Percentiles rank a stretch among this genome's conserved stretches.
phyloP scores from a whole-genome alignment of 2,888 invertebrate species.

The Myopa tessellatipennis region DNA sequence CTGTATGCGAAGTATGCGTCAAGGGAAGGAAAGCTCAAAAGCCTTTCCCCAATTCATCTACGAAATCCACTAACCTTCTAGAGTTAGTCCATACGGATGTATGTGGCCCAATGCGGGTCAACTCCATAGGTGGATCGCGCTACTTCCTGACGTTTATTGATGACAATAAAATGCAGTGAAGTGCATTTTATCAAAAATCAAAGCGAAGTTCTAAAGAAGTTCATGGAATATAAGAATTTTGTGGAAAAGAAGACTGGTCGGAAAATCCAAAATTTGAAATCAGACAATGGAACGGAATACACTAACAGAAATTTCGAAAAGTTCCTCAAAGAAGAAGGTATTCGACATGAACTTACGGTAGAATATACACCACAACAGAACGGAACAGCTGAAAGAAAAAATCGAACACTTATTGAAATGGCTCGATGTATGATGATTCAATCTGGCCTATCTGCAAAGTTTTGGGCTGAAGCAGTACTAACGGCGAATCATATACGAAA shows the following conservation, averaged over 20 bases:
- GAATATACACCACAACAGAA: conserved; percentile 49
- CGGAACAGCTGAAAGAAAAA: conserved; percentile 49
- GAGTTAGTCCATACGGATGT: conserved; percentile 40
- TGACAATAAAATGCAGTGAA: conserved; percentile 37
- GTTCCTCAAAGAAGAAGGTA: conserved; percentile 44
- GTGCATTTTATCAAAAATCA: no score
- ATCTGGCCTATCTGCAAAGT: conserved; percentile 47
- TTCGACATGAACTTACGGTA: conserved; percentile 48
- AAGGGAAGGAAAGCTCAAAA: conserved; percentile 20
- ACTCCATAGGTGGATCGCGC: conserved; percentile 22
- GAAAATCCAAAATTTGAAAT: no score
- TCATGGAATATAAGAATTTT: no score
- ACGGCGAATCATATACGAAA: conserved; percentile 54
- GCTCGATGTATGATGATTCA: conserved; percentile 53
- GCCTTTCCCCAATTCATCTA: conserved; percentile 3
- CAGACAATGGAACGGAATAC: no score
- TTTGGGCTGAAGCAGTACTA: conserved; percentile 56
- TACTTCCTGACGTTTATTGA: conserved; percentile 44
- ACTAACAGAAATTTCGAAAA: no score
- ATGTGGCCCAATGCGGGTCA: not conserved
- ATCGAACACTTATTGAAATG: conserved; percentile 51
- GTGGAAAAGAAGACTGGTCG: no score
- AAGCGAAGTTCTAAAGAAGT: no score
- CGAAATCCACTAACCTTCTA: conserved; percentile 23
- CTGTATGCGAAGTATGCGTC: no score